Conservation (phyloP, 1,140 invertebrate genomes). For the Eriocheir sinensis region DNA sequence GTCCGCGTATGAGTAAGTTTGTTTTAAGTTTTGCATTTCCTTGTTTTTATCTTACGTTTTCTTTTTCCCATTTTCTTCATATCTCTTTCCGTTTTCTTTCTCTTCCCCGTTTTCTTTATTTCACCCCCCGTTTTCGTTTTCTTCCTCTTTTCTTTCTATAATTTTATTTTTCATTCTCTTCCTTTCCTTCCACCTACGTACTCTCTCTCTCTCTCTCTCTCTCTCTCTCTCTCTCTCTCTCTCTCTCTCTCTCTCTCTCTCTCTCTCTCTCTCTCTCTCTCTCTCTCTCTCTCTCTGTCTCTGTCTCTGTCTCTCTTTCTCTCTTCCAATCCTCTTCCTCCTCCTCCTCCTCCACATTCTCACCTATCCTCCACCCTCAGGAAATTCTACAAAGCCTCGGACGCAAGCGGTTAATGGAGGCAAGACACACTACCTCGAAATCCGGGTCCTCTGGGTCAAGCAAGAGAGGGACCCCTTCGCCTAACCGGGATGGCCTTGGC, state of each 20-base stretch:
- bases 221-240: neutral
- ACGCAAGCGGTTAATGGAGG: constrained; percentile 93
- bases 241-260: neutral
- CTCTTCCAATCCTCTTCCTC: neutral
- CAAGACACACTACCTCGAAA: constrained; percentile 81
- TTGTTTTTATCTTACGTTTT: too few relatives aligned
- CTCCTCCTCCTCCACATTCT: neutral
- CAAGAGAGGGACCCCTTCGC: constrained; percentile 67
- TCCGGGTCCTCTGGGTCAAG: constrained; percentile 61
- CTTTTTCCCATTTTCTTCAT: too few relatives aligned
- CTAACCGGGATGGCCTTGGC: constrained; percentile 63
- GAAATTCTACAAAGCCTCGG: constrained; percentile 92
- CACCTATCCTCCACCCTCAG: constrained; percentile 76
- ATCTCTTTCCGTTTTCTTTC: too few relatives aligned
- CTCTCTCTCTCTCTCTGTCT: neutral
- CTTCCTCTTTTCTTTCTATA: neutral
- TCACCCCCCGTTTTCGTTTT: too few relatives aligned
- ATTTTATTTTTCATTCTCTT: neutral
- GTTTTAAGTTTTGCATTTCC: too few relatives aligned
- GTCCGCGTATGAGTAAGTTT: too few relatives aligned
- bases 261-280: neutral
- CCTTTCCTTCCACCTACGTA: too few relatives aligned
- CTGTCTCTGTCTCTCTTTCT: neutral
- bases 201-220: neutral
- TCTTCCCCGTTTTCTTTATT: too few relatives aligned